Conservation (phyloP, 2,888 invertebrate species). For the Perizoma affinitatum region DNA sequence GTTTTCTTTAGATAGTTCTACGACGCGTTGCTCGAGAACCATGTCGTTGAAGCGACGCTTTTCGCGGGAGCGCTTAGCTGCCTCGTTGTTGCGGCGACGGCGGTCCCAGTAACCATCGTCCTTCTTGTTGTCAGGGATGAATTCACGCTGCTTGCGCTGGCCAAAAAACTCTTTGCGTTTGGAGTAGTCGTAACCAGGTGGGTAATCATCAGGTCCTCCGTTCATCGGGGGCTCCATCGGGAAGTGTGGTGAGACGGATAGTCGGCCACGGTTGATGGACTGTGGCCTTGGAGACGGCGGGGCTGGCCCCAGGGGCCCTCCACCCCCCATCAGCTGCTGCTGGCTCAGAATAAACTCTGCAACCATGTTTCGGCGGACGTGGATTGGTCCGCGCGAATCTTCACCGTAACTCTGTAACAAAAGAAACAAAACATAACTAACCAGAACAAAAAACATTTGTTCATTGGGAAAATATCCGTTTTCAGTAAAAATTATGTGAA, state of each 20-base stretch:
- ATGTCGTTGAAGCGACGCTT: constrained; percentile 98
- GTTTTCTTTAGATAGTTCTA: constrained; percentile 97
- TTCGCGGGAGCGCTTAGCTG: constrained; percentile 97
- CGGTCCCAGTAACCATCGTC: constrained; percentile 99
- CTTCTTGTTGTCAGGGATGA: constrained; percentile 98
- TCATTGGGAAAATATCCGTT: constrained; percentile 44
- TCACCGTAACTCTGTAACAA: constrained; percentile 80
- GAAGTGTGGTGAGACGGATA: constrained; percentile 74
- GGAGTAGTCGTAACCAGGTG: constrained; percentile 84
- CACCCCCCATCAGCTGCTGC: constrained; percentile 80
- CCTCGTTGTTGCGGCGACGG: constrained; percentile 97
- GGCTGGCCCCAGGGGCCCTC: constrained; percentile 68
- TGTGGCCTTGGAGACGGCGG: constrained; percentile 67
- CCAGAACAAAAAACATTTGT: constrained; percentile 49
- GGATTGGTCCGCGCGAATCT: constrained; percentile 76
- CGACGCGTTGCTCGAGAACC: constrained; percentile 96
- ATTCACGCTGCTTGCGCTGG: constrained; percentile 96
- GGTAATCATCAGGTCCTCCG: constrained; percentile 65
- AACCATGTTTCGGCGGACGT: constrained; percentile 91
- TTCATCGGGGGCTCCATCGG: constrained; percentile 73
- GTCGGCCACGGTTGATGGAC: constrained; percentile 65
- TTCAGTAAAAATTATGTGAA: too few relatives aligned
- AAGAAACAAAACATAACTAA: constrained; percentile 62
- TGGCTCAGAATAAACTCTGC: constrained; percentile 93
- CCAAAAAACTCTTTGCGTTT: constrained; percentile 94